Evolutionary conservation across 2,113 vertebrate genomes (phyloP).

Genomic region (Tetrax tetrax): DNA sequence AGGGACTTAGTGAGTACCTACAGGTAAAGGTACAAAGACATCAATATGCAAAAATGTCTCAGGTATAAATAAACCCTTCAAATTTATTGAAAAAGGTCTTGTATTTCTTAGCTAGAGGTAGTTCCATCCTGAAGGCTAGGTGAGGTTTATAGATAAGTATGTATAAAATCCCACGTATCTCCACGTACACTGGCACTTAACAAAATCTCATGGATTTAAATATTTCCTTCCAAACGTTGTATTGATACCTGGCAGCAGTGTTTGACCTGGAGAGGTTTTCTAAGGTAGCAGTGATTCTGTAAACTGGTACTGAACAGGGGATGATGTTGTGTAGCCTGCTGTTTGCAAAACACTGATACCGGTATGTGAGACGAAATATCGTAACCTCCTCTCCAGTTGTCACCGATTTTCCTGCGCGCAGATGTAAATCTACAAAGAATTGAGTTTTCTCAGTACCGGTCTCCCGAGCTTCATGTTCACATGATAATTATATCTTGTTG

Average conservation of each 20-base stretch:
- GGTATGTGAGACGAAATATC: not conserved
- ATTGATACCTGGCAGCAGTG: not conserved
- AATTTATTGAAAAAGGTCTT: conserved; percentile 26
- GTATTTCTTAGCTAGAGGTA: conserved; percentile 59
- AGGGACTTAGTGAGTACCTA: not conserved
- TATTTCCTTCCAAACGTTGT: not conserved
- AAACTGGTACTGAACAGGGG: not conserved
- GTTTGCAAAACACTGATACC: not conserved
- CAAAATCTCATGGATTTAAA: not conserved
- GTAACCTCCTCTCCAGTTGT: not conserved
- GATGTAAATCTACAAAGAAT: conserved; percentile 5
- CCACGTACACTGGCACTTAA: not conserved
- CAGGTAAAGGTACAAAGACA: conserved; percentile 20
- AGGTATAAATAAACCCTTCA: conserved; percentile 61
- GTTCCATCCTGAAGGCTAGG: not conserved
- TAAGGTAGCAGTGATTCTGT: not conserved
- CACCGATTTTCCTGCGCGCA: conserved; percentile 6
- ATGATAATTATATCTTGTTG: not conserved
- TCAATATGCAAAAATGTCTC: conserved; percentile 66
- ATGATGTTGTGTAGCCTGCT: not conserved
- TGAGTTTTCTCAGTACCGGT: not conserved
- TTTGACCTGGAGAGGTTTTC: not conserved
- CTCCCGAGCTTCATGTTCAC: conserved; percentile 56
- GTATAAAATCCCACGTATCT: not conserved
- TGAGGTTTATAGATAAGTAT: not conserved